Evolutionary conservation across 2,113 vertebrate species (phyloP), one percentile per base, ranked within the genome.

Genomic region (Hydrochoerus hydrochaeris): DNA sequence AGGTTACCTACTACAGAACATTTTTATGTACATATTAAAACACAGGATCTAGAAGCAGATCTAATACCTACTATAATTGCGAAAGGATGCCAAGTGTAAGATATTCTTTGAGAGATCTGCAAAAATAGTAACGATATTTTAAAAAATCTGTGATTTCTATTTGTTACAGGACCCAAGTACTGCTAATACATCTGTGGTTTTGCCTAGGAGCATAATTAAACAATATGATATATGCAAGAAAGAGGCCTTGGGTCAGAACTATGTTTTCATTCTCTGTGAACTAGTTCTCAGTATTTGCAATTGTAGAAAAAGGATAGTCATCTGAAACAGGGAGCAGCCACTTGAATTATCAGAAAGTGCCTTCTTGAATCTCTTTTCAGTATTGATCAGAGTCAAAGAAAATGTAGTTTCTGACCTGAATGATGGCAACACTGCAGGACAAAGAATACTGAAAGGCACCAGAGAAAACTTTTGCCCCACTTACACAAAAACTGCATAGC

Each of bases 401-500:
- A 94, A 35, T 78, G 0, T 86, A 82, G 77, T 80, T 88, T 96
- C 73, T 94, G 78, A 87, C 35, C 62, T 96, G 91, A 97, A 91
- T 57, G 69, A 97, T 98, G 97, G n/a, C 93, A 83, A 46, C 95
- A 26, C n/a, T 83, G 19, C 91, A 92, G 82, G 94, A 62, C 52
- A 95, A 97, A 63, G 97, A 24, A 26, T 44, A 10, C 44, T 38
- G 71, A 75, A 75, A 75, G 41, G 38, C 49, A 78, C 46, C 77
- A 92, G 97, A 95, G 95, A 98, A 96, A 93, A 41, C 60, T 67
- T 97, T 97, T 96, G 90, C 67, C 13, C 96, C 95, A n/a, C 95
- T 95, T 88, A 41, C 38, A 90, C 73, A 97, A 85, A 97, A 95
- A 88, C n/a, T 75, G 24, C 26, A 35, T 44, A 83, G 35, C 22